A percentile compares a stretch with the other conserved stretches of the same genome.
Evolutionary conservation across 2,888 invertebrate genomes (phyloP).

Genomic region (Chymomyza amoena): DNA sequence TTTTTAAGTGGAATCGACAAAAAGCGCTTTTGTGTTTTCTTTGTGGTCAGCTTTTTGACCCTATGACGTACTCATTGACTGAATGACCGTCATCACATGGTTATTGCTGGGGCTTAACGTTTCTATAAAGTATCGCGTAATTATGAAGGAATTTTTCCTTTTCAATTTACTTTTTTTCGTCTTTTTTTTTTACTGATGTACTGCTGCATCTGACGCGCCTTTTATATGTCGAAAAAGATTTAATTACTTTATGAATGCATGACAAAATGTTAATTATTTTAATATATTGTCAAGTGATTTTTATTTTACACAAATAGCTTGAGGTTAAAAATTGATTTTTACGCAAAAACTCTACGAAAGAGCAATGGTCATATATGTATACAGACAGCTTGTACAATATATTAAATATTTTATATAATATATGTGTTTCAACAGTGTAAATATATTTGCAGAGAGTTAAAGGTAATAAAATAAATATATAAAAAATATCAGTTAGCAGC

Average conservation of each 20-base stretch:
- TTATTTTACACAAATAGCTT: neutral
- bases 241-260: slow-evolving; percentile 40
- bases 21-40: slow-evolving; percentile 2
- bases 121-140: slow-evolving; percentile 10
- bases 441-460: too few relatives aligned
- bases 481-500: too few relatives aligned
- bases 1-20: slow-evolving; percentile 40
- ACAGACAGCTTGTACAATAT: too few relatives aligned
- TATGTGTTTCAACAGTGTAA: too few relatives aligned
- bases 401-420: too few relatives aligned
- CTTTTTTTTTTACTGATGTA: neutral
- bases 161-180: neutral
- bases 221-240: slow-evolving; percentile 18
- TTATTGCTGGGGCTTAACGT: neutral
- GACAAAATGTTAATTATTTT: slow-evolving; percentile 31
- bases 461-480: too few relatives aligned
- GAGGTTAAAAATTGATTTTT: neutral
- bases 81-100: neutral
- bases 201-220: neutral
- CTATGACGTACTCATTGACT: neutral
- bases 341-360: neutral
- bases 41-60: slow-evolving; percentile 16
- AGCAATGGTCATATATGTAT: neutral
- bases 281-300: slow-evolving; percentile 7
- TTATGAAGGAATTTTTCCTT: slow-evolving; percentile 27